These are phyloP conservation scores for Clostera curtula DNA, from an alignment of 2,888 invertebrate species.

Conservation along the genomic window DNA sequence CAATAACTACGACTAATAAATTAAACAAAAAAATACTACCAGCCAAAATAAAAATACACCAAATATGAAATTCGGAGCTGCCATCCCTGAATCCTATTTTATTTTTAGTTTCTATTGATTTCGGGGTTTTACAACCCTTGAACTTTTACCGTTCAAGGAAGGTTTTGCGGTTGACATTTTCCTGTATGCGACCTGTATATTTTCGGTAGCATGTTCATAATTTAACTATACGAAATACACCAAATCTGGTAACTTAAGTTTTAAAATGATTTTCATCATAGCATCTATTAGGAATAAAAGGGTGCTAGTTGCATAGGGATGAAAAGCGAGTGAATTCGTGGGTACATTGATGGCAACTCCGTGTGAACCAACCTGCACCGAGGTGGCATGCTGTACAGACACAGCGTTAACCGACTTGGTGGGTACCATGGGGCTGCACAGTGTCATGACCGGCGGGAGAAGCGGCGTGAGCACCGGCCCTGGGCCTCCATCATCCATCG, in stretches of 20 bases:
- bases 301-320: too few species aligned
- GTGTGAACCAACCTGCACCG: slow-evolving; percentile 39
- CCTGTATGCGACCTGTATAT: too few species aligned
- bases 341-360: slow-evolving; percentile 19
- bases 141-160: too few species aligned
- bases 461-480: slow-evolving; percentile 45
- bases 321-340: not conserved
- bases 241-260: too few species aligned
- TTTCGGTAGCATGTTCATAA: too few species aligned
- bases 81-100: slow-evolving; percentile 13
- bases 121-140: too few species aligned
- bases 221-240: too few species aligned
- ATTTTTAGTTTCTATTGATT: too few species aligned
- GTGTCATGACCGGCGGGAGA: slow-evolving; percentile 41
- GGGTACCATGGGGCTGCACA: slow-evolving; percentile 27
- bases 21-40: not conserved
- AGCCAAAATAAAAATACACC: slow-evolving; percentile 9
- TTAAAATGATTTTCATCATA: too few species aligned
- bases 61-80: slow-evolving; percentile 20
- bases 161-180: too few species aligned
- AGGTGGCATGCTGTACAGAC: slow-evolving; percentile 28
- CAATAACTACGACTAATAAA: slow-evolving; percentile 1
- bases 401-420: slow-evolving; percentile 34
- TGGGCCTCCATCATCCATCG: slow-evolving; percentile 35
- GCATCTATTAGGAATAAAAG: too few species aligned